phyloP scores from a whole-genome alignment of 2,113 vertebrate species.

The Sapajus apella region DNA sequence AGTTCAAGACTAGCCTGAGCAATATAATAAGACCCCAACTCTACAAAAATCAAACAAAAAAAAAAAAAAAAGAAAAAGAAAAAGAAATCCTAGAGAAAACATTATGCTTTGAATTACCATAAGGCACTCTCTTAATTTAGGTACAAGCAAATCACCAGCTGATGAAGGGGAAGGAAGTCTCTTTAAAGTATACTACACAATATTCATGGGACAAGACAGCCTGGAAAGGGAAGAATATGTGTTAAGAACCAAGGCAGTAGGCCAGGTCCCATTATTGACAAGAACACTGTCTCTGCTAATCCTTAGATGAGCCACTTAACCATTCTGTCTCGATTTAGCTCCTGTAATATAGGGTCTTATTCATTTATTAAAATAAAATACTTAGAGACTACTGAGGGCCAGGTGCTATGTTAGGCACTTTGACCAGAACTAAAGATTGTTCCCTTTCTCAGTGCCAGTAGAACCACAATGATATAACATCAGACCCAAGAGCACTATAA shows the following conservation, averaged over 20 bases:
- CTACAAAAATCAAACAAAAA: too few relatives aligned
- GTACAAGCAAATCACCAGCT: slow-evolving; percentile 20
- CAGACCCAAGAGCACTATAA: background rate
- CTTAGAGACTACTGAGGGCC: background rate
- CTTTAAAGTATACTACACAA: background rate
- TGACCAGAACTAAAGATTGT: background rate
- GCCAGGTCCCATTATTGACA: background rate
- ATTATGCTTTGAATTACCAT: background rate
- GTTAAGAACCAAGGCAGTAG: background rate
- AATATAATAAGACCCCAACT: too few relatives aligned
- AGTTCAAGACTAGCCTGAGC: too few relatives aligned
- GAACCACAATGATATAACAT: background rate
- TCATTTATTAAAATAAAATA: slow-evolving; percentile 41
- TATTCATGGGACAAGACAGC: background rate
- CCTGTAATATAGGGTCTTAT: background rate
- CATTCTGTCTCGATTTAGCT: background rate
- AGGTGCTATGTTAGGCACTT: background rate
- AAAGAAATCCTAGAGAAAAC: slow-evolving; percentile 10
- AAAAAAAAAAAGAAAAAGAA: background rate
- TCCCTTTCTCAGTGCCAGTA: background rate
- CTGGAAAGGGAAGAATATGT: slow-evolving; percentile 14
- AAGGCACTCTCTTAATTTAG: slow-evolving; percentile 12
- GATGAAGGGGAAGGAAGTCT: background rate
- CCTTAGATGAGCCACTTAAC: background rate
- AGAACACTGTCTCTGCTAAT: background rate